phyloP scores from a whole-genome alignment of 2,113 vertebrate species.

The Solenodon paradoxus region DNA sequence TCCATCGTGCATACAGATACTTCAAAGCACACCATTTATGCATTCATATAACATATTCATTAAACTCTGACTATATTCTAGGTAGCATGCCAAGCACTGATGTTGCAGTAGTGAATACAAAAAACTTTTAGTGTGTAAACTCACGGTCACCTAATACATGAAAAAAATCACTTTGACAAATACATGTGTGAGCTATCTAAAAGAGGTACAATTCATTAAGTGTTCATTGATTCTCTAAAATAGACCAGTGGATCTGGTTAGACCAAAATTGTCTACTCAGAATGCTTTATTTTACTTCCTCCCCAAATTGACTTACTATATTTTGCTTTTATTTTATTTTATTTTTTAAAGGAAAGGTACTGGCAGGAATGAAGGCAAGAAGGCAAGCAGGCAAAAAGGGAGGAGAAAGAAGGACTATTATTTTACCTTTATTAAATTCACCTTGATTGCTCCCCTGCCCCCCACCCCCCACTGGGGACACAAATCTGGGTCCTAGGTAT shows the following conservation, averaged over 20 bases:
- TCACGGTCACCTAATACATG: neutral
- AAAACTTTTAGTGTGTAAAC: neutral
- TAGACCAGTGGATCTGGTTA: neutral
- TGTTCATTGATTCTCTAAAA: constrained; percentile 28
- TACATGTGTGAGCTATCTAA: neutral
- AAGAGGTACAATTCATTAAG: neutral
- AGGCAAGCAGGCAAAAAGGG: no score
- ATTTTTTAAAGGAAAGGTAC: no score
- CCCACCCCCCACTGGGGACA: no score
- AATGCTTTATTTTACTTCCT: constrained; percentile 11
- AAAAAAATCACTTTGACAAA: neutral
- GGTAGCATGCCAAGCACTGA: neutral
- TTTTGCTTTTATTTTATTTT: no score
- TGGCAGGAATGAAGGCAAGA: no score
- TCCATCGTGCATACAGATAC: neutral
- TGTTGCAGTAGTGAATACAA: neutral
- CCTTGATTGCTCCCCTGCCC: no score
- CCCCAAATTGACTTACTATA: neutral
- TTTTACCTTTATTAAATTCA: no score
- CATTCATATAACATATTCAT: neutral
- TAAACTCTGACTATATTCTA: neutral
- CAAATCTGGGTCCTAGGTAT: no score
- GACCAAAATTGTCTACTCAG: neutral
- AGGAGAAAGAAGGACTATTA: no score
- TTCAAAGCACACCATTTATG: neutral